Conservation (phyloP, 2,113 vertebrate species). For the Camelus bactrianus region DNA sequence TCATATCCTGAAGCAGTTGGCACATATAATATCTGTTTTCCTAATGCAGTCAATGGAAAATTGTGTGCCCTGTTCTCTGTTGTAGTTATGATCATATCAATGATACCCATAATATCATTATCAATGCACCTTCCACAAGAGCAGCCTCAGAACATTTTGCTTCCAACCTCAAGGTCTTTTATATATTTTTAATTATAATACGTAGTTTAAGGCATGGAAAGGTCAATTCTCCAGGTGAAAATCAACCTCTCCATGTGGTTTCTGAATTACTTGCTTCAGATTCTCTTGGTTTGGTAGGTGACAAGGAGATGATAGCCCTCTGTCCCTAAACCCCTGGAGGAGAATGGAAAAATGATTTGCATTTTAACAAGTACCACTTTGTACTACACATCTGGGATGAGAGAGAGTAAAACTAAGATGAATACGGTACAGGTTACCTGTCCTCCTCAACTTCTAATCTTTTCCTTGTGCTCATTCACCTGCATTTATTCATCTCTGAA, state of each 20-base stretch:
- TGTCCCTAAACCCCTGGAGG: background rate
- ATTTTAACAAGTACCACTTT: slow-evolving; percentile 1
- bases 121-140: background rate
- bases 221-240: background rate
- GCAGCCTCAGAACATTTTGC: background rate
- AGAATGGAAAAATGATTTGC: background rate
- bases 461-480: background rate
- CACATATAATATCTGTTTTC: background rate
- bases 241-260: background rate
- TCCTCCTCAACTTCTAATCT: background rate
- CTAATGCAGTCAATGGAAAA: background rate
- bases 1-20: background rate
- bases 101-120: background rate
- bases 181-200: background rate
- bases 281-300: background rate
- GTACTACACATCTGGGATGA: background rate
- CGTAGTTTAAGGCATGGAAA: background rate
- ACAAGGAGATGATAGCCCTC: background rate
- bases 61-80: background rate
- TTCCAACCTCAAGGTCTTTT: background rate
- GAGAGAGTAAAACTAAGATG: background rate
- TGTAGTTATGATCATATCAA: background rate
- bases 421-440: background rate
- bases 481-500: background rate
- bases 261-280: background rate